Evolutionary conservation across 2,113 vertebrate genomes (phyloP).

Genomic region (Mellivora capensis): DNA sequence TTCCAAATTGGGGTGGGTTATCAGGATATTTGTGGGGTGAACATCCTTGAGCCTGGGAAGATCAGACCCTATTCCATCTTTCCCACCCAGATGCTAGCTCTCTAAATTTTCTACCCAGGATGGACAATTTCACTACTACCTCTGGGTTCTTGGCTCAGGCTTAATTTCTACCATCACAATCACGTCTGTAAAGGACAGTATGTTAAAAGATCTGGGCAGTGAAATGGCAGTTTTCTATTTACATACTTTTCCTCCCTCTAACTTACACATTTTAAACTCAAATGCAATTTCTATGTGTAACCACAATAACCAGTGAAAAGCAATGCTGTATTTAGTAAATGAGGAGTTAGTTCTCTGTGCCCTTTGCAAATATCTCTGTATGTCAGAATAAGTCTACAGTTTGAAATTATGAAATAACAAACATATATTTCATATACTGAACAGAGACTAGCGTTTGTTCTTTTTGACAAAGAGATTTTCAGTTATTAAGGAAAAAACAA

Average conservation of each 20-base stretch:
- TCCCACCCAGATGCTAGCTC: neutral
- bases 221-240: neutral
- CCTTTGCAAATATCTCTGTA: neutral
- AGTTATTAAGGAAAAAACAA: neutral
- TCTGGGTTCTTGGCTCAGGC: neutral
- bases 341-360: neutral
- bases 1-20: neutral
- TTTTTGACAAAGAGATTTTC: slow-evolving; percentile 28
- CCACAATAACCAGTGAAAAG: neutral
- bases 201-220: neutral
- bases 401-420: slow-evolving; percentile 27
- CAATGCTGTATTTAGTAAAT: neutral
- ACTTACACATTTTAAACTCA: neutral
- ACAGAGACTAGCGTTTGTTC: neutral
- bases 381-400: neutral
- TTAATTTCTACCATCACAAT: neutral
- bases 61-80: neutral
- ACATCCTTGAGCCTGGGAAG: neutral
- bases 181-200: neutral
- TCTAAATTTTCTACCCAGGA: neutral
- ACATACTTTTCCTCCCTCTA: neutral
- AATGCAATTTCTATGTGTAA: neutral
- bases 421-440: neutral
- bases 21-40: neutral
- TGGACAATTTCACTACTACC: neutral